Base-by-base conservation (phyloP, 1,140 invertebrate species). In the Sarcophaga bullata region DNA sequence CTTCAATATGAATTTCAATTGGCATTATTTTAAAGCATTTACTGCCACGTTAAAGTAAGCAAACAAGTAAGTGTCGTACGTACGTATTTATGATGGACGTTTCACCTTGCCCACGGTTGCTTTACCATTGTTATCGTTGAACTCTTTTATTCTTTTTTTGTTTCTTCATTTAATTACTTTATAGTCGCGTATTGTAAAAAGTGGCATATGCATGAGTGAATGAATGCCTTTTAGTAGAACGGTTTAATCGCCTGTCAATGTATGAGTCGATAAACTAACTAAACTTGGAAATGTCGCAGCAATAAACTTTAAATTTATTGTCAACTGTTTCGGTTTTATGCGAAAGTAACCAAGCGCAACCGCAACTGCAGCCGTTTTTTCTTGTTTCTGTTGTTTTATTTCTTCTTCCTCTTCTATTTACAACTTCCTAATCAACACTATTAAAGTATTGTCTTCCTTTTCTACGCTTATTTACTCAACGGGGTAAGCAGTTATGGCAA, bases 221-320 rank as follows among this genome's bases (percentile, higher is more conserved):
- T 37, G 49, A n/a, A n/a, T n/a, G n/a, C n/a, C n/a, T 80, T 9
- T 52, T 25, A 25, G 15, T 62, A 10, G 19, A 58, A 13, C 11
- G 62, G 62, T 68, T 68, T 68, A 68, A 68, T 17, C 17, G 62
- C 62, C 62, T 19, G 62, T 17, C 62, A 68, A 68, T 25, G 62
- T 25, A 68, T n/a, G 15, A 13, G 54, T 68, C 37, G 50, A 81
- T 49, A 54, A n/a, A 25, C 54, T 25, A 73, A 73, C n/a, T 37
- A 82, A n/a, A 37, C 11, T 75, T 73, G 49, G 37, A 82, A 82
- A 73, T 73, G 73, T 50, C 73, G 73, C 73, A 82, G 73, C n/a
- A 81, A 50, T 81, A 72, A 75, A 82, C 81, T 52, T 82, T 50
- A 82, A 82, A 73, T 82, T 82, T 54, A 73, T 82, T 82, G 72